Evolutionary conservation across 2,888 invertebrate genomes (phyloP), one percentile per base, ranked within the genome.

Genomic region (Pristionchus japonicus): DNA sequence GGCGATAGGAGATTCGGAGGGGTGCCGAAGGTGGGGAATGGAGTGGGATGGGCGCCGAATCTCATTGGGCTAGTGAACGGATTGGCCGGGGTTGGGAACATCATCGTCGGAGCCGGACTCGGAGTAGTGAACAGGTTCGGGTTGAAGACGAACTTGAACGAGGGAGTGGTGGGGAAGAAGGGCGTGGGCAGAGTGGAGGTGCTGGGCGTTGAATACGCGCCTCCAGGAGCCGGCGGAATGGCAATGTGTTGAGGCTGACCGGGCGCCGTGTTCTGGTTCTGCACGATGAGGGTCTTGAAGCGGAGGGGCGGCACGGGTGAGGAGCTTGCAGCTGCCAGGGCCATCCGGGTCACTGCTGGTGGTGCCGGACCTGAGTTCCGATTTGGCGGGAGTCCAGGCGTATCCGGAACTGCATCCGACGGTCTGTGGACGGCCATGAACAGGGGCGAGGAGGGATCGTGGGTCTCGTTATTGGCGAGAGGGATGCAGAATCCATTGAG

Each of bases 401-500:
- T 70, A 27, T 86, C 86, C 34, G 20, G 27, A 1, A 47, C 67
- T 13, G 88, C 88, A 23, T 70, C 43, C 13, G 70, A 49, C 9
- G 82, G 84, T 6, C 84, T 37, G 40, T 87, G 77, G 61, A 87
- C 27, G n/a, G 87, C 52, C 74, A 84, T 61, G 70, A 57, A 84
- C 52, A 70, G 67, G 49, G 82, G 82, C 37, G 85, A 70, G 31
- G 88, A n/a, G 15, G 74, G 74, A 17, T 49, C 27, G 49, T 43
- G 23, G n/a, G 27, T 23, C 2, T 37, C 52, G 37, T 17, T 37
- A n/a, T n/a, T n/a, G n/a, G n/a, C n/a, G 34, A 90, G 89, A n/a
- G 92, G 92, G 1, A 93, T 86, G 87, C 93, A 93, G 88, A 90
- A 90, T 23, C 88, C 88, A 37, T 92, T 91, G 20, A 90, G 84